phyloP scores from a whole-genome alignment of 1,140 invertebrate species.

The Leucophenga varia region DNA sequence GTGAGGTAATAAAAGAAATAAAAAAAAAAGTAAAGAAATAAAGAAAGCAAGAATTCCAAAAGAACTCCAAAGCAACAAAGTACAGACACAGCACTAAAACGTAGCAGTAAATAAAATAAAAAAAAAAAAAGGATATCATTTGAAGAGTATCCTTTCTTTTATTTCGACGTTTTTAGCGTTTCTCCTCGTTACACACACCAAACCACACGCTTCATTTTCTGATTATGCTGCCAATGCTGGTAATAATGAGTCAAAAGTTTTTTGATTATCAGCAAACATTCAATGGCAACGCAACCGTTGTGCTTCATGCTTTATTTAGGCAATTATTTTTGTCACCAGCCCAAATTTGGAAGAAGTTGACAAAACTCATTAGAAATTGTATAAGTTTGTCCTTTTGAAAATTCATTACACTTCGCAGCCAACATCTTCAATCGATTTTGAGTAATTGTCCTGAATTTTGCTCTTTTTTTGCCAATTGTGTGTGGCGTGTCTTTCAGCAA shows the following conservation, averaged over 20 bases:
- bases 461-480: neutral
- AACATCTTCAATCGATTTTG: slow-evolving; percentile 33
- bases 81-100: slow-evolving; percentile 8
- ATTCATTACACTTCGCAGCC: slow-evolving; percentile 44
- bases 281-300: neutral
- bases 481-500: neutral
- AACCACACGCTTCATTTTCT: too few species aligned
- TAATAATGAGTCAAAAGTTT: slow-evolving; percentile 17
- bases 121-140: neutral
- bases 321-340: too few species aligned
- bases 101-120: neutral
- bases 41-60: too few species aligned
- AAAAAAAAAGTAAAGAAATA: too few species aligned
- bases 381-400: slow-evolving; percentile 15
- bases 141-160: neutral
- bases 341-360: too few species aligned
- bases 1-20: too few species aligned
- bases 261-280: slow-evolving; percentile 43
- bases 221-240: slow-evolving; percentile 1
- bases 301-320: slow-evolving; percentile 9
- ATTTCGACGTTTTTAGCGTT: neutral
- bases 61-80: too few species aligned
- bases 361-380: too few species aligned
- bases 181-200: too few species aligned
- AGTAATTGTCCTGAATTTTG: neutral